Base-by-base conservation (phyloP, 1,140 invertebrate species). In the Drosophila lini region DNA sequence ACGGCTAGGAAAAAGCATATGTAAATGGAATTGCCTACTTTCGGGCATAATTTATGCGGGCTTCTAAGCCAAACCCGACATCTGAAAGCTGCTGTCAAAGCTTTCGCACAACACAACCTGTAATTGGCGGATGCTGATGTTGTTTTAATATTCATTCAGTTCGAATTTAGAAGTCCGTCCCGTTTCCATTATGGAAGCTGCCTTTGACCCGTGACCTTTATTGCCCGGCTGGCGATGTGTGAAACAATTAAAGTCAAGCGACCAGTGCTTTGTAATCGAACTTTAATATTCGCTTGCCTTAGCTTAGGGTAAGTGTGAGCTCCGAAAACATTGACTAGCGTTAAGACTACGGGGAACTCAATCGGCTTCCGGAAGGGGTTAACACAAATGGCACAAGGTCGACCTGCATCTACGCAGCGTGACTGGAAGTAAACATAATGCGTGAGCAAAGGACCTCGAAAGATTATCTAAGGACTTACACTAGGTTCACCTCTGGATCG, bases 211-310 rank as follows among this genome's bases (percentile, higher is more conserved):
- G 5, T 48, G 61, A 65, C 36, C 65, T 69, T 67, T 44, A 19
- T 4, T 9, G 50, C 2, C 16, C 8, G 16, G 9, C n/a, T 22
- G 25, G 25, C 15, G 15, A 19, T 8, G 36, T 68, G 45, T 36
- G 36, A 64, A 38, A 11, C 10, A 38, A 71, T 50, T 40, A 38
- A 59, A 59, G n/a, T 0, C 47, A 32, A 5, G 11, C 38, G 9
- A 15, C 22, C 15, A 19, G 2, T 34, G 16, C 28, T 28, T 44
- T 57, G 25, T 64, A 60, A 41, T 89, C 56, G 84, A 89, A 89
- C 74, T 88, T 88, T 88, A 88, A 78, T 88, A 88, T 91, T 91
- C 81, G 80, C 57, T 82, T 90, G 84, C 81, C 57, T 82, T 61
- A 55, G 74, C 76, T 69, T 67, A 73, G 68, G 44, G 42, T 73